phyloP scores from a whole-genome alignment of 2,797 vertebrate species.

The Parambassis ranga region DNA sequence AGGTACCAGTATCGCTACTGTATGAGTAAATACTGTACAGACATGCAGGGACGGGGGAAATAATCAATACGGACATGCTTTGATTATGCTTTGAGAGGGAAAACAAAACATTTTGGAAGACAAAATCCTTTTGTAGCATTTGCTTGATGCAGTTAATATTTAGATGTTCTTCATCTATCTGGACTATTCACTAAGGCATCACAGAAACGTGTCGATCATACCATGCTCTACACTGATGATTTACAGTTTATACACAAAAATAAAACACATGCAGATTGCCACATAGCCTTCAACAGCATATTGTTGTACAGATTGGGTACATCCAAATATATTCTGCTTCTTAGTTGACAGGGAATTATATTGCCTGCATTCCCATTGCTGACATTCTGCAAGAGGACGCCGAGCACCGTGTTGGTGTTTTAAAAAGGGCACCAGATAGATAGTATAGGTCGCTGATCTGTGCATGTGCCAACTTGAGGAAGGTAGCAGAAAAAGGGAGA shows the following conservation, averaged over 20 bases:
- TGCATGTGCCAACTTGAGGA: neutral
- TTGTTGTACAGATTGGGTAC: neutral
- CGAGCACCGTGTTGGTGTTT: slow-evolving; percentile 43
- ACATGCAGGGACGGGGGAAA: slow-evolving; percentile 52
- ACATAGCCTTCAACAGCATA: neutral
- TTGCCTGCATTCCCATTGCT: slow-evolving; percentile 34
- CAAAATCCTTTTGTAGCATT: slow-evolving; percentile 19
- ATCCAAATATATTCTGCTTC: neutral
- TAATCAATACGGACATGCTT: slow-evolving; percentile 54
- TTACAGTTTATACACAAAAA: slow-evolving; percentile 44
- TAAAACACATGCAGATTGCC: slow-evolving; percentile 50
- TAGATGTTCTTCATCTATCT: slow-evolving; percentile 51
- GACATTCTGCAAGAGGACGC: slow-evolving; percentile 40
- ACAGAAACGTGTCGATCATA: slow-evolving; percentile 41
- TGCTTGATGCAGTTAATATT: slow-evolving; percentile 46
- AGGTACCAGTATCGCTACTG: slow-evolving; percentile 17
- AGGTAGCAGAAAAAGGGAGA: neutral
- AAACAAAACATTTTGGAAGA: slow-evolving; percentile 47
- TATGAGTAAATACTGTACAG: slow-evolving; percentile 29
- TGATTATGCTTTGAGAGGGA: slow-evolving; percentile 30
- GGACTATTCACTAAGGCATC: slow-evolving; percentile 48
- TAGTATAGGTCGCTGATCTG: neutral
- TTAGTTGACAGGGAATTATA: neutral
- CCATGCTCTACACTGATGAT: slow-evolving; percentile 53
- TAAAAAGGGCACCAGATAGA: slow-evolving; percentile 19